Evolutionary conservation across 2,113 vertebrate species (phyloP).

Genomic region (Deroptyus accipitrinus): DNA sequence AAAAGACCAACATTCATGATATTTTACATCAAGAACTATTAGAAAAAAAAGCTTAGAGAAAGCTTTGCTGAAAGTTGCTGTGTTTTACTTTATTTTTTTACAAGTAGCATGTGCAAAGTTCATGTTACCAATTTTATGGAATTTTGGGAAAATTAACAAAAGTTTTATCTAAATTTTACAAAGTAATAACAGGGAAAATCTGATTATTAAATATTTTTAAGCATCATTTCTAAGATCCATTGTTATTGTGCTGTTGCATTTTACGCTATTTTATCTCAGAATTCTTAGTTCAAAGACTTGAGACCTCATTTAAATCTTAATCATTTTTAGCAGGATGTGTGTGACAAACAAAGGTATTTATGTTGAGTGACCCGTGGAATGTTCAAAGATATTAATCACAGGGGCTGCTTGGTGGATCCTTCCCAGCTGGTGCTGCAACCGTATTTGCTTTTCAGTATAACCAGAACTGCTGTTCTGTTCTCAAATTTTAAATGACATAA

Average conservation of each 20-base stretch:
- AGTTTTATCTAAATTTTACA: background rate
- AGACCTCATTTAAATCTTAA: slow-evolving; percentile 20
- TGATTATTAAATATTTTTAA: background rate
- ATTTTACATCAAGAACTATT: background rate
- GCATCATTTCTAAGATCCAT: background rate
- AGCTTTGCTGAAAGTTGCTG: background rate
- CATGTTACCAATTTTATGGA: background rate
- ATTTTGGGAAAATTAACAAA: background rate
- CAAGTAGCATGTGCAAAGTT: background rate
- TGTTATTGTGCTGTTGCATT: background rate
- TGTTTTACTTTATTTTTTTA: background rate
- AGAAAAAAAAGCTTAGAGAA: background rate
- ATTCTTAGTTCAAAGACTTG: background rate
- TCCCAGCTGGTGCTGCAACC: background rate
- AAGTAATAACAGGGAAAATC: background rate
- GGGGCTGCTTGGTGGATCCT: background rate
- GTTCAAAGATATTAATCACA: background rate
- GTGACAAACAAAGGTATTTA: slow-evolving; percentile 7
- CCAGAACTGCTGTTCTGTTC: background rate
- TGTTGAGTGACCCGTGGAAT: background rate
- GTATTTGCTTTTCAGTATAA: background rate
- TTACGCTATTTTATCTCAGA: background rate
- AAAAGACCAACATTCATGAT: background rate
- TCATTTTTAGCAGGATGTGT: slow-evolving; percentile 27
- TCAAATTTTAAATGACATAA: background rate